phyloP scores from a whole-genome alignment of 2,113 vertebrate species.

The Salvelinus namaycush region DNA sequence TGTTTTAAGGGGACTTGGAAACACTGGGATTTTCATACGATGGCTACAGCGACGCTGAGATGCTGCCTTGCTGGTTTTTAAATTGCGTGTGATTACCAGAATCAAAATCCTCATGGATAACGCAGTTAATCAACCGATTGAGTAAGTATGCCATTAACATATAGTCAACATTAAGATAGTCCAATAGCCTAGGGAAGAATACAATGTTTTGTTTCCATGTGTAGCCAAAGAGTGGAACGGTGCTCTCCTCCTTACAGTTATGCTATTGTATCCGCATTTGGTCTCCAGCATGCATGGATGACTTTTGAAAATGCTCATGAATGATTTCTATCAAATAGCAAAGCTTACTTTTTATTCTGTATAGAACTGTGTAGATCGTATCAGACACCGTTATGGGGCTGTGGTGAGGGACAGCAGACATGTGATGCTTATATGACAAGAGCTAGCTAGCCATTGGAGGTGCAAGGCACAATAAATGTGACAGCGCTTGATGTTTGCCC shows the following conservation, averaged over 20 bases:
- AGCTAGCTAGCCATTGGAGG: slow-evolving; percentile 70
- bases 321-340: not conserved
- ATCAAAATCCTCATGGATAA: slow-evolving; percentile 61
- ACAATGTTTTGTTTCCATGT: slow-evolving; percentile 4
- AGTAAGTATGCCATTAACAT: slow-evolving; percentile 64
- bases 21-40: slow-evolving; percentile 60
- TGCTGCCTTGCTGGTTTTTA: slow-evolving; percentile 43
- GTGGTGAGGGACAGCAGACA: slow-evolving; percentile 60
- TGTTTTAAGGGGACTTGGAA: slow-evolving; percentile 34
- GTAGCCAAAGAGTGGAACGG: not conserved
- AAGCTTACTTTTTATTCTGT: not conserved
- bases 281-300: not conserved
- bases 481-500: slow-evolving; percentile 79
- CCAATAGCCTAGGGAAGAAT: not conserved
- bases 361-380: not conserved
- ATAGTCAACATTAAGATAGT: slow-evolving; percentile 2
- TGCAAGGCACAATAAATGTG: slow-evolving; percentile 76
- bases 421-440: slow-evolving; percentile 73
- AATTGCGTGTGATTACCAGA: slow-evolving; percentile 52
- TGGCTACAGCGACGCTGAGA: slow-evolving; percentile 45
- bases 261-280: not conserved
- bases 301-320: not conserved
- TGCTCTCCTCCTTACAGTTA: not conserved
- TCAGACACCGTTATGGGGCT: slow-evolving; percentile 3
- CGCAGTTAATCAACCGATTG: slow-evolving; percentile 53